Conservation (phyloP, 2,888 invertebrate genomes). For the Dasypogon diadema region DNA sequence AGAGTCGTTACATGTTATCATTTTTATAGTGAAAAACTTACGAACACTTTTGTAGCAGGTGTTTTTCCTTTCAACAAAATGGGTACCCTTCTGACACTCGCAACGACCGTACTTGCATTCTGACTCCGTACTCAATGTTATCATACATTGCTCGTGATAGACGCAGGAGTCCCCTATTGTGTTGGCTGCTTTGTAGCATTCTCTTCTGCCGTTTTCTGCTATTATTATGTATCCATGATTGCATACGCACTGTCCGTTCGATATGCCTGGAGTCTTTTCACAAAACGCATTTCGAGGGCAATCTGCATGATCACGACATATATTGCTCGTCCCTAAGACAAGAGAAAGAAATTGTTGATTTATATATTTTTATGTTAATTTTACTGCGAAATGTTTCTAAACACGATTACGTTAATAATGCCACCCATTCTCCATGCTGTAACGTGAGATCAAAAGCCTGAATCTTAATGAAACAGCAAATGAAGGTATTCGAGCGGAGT, state of each 20-base stretch:
- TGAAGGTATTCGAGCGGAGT: no score
- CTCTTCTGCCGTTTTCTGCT: constrained; percentile 54
- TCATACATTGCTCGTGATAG: constrained; percentile 66
- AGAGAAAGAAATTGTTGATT: no score
- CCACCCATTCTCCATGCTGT: no score
- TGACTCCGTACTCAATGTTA: constrained; percentile 63
- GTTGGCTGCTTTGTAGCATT: constrained; percentile 61
- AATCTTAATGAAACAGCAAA: no score
- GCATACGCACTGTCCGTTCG: constrained; percentile 60
- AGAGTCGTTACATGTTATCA: constrained; percentile 8
- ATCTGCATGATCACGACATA: constrained; percentile 55
- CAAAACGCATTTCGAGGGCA: constrained; percentile 58
- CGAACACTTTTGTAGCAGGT: constrained; percentile 66
- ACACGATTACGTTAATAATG: no score
- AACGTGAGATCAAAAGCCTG: no score
- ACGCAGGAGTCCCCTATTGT: constrained; percentile 64
- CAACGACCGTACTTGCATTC: constrained; percentile 64
- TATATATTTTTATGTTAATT: no score
- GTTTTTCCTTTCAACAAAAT: constrained; percentile 62
- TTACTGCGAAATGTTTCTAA: no score
- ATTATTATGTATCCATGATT: constrained; percentile 58
- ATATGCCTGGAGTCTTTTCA: constrained; percentile 57
- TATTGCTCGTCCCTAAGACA: constrained; percentile 58
- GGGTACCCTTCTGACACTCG: constrained; percentile 64
- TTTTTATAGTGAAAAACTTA: constrained; percentile 57